Evolutionary conservation across 2,888 invertebrate genomes (phyloP).

Genomic region (Aphidius colemani): DNA sequence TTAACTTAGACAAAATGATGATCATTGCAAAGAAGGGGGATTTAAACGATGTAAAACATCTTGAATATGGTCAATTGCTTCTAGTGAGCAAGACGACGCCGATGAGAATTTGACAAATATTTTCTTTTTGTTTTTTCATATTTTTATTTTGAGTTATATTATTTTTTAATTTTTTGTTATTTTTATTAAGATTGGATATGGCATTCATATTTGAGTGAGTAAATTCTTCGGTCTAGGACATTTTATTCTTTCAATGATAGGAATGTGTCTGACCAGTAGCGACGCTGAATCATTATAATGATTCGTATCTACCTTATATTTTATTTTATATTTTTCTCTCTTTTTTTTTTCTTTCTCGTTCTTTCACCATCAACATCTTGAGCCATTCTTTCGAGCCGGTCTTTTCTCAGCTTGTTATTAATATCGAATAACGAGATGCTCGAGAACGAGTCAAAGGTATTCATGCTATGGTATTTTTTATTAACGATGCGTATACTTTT

Average conservation of each 20-base stretch:
- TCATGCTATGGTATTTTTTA: constrained; percentile 55
- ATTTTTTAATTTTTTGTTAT: constrained; percentile 20
- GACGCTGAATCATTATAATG: constrained; percentile 53
- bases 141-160: constrained; percentile 16
- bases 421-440: constrained; percentile 59
- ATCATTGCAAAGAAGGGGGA: constrained; percentile 39
- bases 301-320: constrained; percentile 48
- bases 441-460: constrained; percentile 46
- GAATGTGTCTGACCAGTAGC: constrained; percentile 38
- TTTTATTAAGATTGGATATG: neutral
- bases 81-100: constrained; percentile 24
- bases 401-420: constrained; percentile 52
- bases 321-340: constrained; percentile 11
- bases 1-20: constrained; percentile 29
- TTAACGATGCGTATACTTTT: constrained; percentile 52
- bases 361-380: constrained; percentile 12
- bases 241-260: constrained; percentile 10
- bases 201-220: neutral
- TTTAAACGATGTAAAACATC: constrained; percentile 16
- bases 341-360: constrained; percentile 23
- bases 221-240: neutral
- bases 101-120: constrained; percentile 24
- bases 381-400: constrained; percentile 27
- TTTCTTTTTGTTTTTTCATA: constrained; percentile 10
- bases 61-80: neutral